Evolutionary conservation across 2,113 vertebrate genomes (phyloP).

Genomic region (Ivindomyrus marchei): DNA sequence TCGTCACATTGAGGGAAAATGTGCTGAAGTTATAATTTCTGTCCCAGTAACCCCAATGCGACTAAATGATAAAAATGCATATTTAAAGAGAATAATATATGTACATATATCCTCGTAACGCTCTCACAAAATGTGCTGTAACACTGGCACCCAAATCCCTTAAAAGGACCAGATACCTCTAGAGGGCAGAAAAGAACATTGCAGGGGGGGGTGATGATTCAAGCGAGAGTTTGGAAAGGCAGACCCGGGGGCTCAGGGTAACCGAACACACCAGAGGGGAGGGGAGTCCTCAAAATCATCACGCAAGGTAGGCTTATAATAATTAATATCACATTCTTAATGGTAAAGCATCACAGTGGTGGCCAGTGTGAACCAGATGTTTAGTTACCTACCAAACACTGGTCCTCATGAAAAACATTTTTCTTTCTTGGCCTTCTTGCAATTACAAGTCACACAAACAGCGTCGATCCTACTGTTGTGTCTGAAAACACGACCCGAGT

Average conservation of each 20-base stretch:
- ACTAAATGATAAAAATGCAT: conserved; percentile 68
- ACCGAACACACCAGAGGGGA: neutral
- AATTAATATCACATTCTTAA: neutral
- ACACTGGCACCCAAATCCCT: conserved; percentile 38
- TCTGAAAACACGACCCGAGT: neutral
- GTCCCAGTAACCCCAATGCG: conserved; percentile 55
- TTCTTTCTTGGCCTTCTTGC: neutral
- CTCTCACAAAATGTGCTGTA: conserved; percentile 48
- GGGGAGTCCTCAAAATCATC: neutral
- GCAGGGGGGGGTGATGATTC: conserved; percentile 24
- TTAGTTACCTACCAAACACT: neutral
- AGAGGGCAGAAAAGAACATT: neutral
- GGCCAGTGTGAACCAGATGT: neutral
- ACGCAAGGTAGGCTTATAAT: neutral
- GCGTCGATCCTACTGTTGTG: neutral
- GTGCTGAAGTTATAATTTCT: conserved; percentile 52
- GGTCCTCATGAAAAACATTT: neutral
- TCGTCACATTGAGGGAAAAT: conserved; percentile 63
- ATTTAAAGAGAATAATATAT: conserved; percentile 58
- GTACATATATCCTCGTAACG: conserved; percentile 53
- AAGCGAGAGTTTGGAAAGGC: neutral
- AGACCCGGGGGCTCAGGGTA: neutral
- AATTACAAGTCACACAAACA: neutral
- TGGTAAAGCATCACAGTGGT: neutral
- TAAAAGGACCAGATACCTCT: conserved; percentile 23